Evolutionary conservation across 1,140 invertebrate species (phyloP), one percentile per base, ranked within the genome.

Genomic region (Papilio dardanus): DNA sequence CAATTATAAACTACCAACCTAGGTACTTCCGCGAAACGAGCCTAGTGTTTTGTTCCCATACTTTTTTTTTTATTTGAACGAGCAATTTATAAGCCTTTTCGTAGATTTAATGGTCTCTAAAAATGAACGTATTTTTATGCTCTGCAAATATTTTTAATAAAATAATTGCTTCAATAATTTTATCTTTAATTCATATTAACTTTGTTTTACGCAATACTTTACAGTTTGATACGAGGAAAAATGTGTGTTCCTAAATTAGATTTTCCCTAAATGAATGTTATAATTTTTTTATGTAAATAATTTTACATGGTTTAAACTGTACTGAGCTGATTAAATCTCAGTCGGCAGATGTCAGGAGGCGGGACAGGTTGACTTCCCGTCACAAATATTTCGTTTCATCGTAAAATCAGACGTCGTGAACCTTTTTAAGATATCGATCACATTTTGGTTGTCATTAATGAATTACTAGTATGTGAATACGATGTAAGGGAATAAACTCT

Each of bases 301-400:
- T 0, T 16, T 62, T 28, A 28, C 3, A 14, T 21, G 54, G 8
- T 67, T 67, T 33, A 67, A 33, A 19, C 33, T 35, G 30, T 35
- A n/a, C 30, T 31, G 30, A 33, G 10, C 30, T 33, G 6, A 35
- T 67, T 67, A 24, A 40, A 37, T 68, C 67, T 69, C 19, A 21
- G 19, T 21, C n/a, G 33, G 8, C 67, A 28, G 35, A 69, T 12
- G 67, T 69, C 35, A 35, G 19, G 31, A 40, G 35, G 67, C 7
- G 10, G 12, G 54, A 12, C 24, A 62, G 21, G 35, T 35, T 69
- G 19, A 69, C 67, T 69, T 69, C 67, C 67, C 33, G 67, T 21
- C 31, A 21, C 21, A 21, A 69, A 69, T 69, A 69, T 69, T 69
- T 40, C 33, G 35, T 69, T 69, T 40, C 67, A 69, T 37, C 7